Percentiles rank a stretch among this genome's conserved stretches.
Conservation (phyloP, 1,140 invertebrate genomes). For the Aporrectodea caliginosa region DNA sequence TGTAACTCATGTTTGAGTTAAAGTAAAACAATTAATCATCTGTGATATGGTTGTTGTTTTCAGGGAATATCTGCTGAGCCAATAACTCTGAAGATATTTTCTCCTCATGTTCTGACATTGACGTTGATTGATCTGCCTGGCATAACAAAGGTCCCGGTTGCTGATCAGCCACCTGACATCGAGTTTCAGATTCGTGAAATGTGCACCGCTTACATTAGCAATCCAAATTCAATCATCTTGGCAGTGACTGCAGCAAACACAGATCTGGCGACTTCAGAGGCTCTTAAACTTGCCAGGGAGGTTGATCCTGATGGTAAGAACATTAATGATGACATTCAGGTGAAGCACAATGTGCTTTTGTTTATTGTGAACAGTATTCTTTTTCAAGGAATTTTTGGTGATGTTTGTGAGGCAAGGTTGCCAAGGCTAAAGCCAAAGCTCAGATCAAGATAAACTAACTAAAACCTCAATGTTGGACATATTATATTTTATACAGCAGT, state of each 20-base stretch:
- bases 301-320: conserved; percentile 55
- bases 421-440: too few relatives aligned
- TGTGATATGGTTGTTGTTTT: conserved; percentile 34
- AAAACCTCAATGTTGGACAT: too few relatives aligned
- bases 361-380: too few relatives aligned
- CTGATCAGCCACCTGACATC: conserved; percentile 64
- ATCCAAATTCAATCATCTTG: conserved; percentile 64
- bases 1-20: not conserved
- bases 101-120: conserved; percentile 86
- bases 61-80: conserved; percentile 89
- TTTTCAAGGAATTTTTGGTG: too few relatives aligned
- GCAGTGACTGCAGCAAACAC: conserved; percentile 57
- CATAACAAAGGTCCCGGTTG: conserved; percentile 84
- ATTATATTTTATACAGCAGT: too few relatives aligned
- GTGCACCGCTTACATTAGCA: conserved; percentile 59
- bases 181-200: conserved; percentile 61
- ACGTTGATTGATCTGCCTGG: conserved; percentile 97
- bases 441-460: too few relatives aligned
- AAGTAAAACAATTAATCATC: not conserved
- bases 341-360: too few relatives aligned
- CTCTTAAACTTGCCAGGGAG: conserved; percentile 55
- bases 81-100: conserved; percentile 93
- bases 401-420: too few relatives aligned
- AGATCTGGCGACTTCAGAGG: conserved; percentile 57
- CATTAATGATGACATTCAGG: too few relatives aligned